Percentiles rank a stretch among this genome's conserved stretches.
Conservation (phyloP, 1,140 invertebrate genomes). For the Pectinophora gossypiella region DNA sequence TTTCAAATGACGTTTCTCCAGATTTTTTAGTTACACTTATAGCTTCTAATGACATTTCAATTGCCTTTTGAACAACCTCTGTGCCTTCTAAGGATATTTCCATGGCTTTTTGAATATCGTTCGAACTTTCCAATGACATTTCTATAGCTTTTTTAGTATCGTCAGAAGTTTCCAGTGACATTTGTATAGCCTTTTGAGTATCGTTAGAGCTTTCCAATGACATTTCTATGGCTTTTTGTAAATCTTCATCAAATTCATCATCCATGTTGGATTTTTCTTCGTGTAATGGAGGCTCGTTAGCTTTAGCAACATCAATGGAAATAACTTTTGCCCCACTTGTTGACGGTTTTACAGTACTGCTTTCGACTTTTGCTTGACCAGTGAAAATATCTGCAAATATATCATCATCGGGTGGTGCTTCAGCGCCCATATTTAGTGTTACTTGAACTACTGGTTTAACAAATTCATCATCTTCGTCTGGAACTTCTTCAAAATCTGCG, state of each 20-base stretch:
- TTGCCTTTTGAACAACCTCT: too few relatives aligned
- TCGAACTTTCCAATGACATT: too few relatives aligned
- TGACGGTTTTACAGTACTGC: neutral
- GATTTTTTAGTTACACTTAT: too few relatives aligned
- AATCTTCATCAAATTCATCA: neutral
- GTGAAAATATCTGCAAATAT: slow-evolving; percentile 83
- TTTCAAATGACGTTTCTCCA: too few relatives aligned
- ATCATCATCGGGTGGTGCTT: slow-evolving; percentile 76
- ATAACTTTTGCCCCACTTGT: neutral
- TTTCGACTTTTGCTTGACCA: slow-evolving; percentile 14
- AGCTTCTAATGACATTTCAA: too few relatives aligned
- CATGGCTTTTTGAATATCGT: too few relatives aligned
- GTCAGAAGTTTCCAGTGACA: too few relatives aligned
- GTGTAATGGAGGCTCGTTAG: too few relatives aligned
- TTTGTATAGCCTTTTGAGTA: too few relatives aligned
- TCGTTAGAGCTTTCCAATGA: neutral
- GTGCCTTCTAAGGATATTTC: too few relatives aligned
- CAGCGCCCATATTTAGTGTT: slow-evolving; percentile 41
- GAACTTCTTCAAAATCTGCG: slow-evolving; percentile 77
- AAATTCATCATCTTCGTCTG: slow-evolving; percentile 36
- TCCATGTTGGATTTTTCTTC: neutral
- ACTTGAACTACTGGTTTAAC: slow-evolving; percentile 47
- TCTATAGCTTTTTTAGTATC: too few relatives aligned
- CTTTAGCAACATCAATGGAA: too few relatives aligned
- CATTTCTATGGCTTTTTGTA: neutral